A percentile compares a stretch with the other conserved stretches of the same genome.
These are phyloP conservation scores for Percopsis transmontana DNA, from an alignment of 2,113 vertebrate genomes.

Conservation along the genomic window DNA sequence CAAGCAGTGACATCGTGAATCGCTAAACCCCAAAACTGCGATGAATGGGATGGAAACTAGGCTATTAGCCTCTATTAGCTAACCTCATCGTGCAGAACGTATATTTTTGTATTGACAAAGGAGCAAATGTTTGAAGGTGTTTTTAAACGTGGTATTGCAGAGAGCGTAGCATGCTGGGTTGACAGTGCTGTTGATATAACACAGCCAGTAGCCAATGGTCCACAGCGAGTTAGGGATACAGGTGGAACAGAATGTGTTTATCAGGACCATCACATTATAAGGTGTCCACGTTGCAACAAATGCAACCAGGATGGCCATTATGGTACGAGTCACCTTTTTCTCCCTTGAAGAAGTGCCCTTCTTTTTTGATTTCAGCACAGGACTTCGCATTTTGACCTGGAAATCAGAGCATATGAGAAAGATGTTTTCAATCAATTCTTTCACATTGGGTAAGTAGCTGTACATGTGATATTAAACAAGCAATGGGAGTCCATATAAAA, in stretches of 20 bases:
- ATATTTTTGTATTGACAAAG: conserved; percentile 97
- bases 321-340: conserved; percentile 96
- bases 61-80: not conserved
- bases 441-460: conserved; percentile 61
- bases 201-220: conserved; percentile 88
- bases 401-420: not conserved
- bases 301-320: conserved; percentile 89
- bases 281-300: conserved; percentile 92
- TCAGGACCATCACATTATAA: conserved; percentile 98
- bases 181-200: conserved; percentile 97
- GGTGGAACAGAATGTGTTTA: conserved; percentile 90
- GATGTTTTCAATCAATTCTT: conserved; percentile 50
- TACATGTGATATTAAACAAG: no score
- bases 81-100: conserved; percentile 81
- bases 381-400: conserved; percentile 81
- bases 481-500: no score
- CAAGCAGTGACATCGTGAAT: no score
- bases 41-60: not conserved
- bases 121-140: conserved; percentile 96
- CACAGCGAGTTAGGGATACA: conserved; percentile 91
- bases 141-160: conserved; percentile 97
- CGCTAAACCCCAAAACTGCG: no score
- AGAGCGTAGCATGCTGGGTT: conserved; percentile 97
- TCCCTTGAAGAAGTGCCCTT: conserved; percentile 87
- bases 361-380: conserved; percentile 83